Evolutionary conservation across 1,140 invertebrate species (phyloP), one percentile per base, ranked within the genome.

Genomic region (Ectropis grisescens): DNA sequence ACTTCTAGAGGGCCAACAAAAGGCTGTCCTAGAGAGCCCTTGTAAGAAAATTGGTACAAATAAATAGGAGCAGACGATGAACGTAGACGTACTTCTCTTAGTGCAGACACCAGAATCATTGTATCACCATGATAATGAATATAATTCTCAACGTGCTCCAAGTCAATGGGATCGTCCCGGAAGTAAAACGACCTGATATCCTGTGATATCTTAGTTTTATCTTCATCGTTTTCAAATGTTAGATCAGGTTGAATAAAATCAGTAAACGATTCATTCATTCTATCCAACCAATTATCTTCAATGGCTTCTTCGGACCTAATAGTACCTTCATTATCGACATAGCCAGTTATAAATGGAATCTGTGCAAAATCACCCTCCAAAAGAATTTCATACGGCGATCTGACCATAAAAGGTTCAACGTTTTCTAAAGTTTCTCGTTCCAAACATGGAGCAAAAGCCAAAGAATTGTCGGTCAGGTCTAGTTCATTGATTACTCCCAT

Each of bases 21-120:
- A 24, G 41, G 35, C 24, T 46, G 27, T 24, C 67, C 62, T 23
- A 72, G 32, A 19, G 28, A 10, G 2, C 69, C 68, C 38, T 59
- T 64, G 27, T 80, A 74, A 29, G 70, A 80, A 57, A 75, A 80
- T 29, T 80, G 65, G 42, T 76, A 76, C 27, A 80, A 47, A 50
- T 75, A 80, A 2, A 62, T 14, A 14, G 51, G 36, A 4, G 39
- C 13, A 9, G 27, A 33, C 9, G 69, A 62, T 4, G 13, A 24
- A 24, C 74, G 51, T 13, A 67, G 30, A n/a, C 53, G 51, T 16
- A 50, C 52, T 53, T 75, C 69, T 46, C 67, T 59, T 29, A 76
- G 52, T 32, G 65, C 44, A 25, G 75, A 70, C 13, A 76, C 55
- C 28, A 66, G 36, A 24, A 76, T 62, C 69, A 80, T 69, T 13